A percentile compares a stretch with the other conserved stretches of the same genome.
These are phyloP conservation scores for Scaptodrosophila latifasciaeformis DNA, from an alignment of 2,888 invertebrate genomes.

Conservation along the genomic window DNA sequence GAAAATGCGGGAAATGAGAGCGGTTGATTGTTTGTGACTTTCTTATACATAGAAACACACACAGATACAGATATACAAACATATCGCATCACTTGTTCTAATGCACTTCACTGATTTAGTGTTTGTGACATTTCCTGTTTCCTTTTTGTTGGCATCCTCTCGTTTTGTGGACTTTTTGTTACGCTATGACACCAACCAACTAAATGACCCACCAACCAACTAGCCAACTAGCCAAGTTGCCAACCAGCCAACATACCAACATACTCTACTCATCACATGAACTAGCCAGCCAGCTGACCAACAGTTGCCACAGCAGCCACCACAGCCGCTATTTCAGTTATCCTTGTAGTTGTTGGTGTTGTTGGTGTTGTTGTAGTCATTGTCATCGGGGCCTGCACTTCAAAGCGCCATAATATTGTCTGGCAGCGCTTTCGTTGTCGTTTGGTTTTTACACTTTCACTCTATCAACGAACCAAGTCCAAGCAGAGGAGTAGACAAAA, in stretches of 20 bases:
- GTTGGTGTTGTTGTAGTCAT: constrained; percentile 13
- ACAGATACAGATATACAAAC: neutral
- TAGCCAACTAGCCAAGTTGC: too few species aligned
- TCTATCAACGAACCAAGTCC: constrained; percentile 17
- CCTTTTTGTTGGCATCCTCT: constrained; percentile 50
- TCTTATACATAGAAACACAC: neutral
- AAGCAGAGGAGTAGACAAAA: constrained; percentile 7
- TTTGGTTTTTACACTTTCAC: constrained; percentile 48
- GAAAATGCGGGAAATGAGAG: too few species aligned
- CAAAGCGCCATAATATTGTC: constrained; percentile 55
- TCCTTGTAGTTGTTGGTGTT: too few species aligned
- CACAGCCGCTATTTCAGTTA: constrained; percentile 45
- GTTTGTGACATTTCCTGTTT: constrained; percentile 63
- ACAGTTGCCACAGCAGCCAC: constrained; percentile 10
- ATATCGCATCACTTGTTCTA: constrained; percentile 26
- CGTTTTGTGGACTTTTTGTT: constrained; percentile 26
- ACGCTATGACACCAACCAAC: neutral
- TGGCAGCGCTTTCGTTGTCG: constrained; percentile 53
- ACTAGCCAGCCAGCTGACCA: too few species aligned
- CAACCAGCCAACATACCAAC: neutral
- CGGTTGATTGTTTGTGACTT: too few species aligned
- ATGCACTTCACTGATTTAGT: constrained; percentile 65
- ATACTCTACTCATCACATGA: neutral
- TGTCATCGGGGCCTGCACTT: constrained; percentile 46
- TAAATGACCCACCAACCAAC: too few species aligned